Base-by-base conservation (phyloP, 53 echinoderm and acorn worm species). In the Luidia sarsii region DNA sequence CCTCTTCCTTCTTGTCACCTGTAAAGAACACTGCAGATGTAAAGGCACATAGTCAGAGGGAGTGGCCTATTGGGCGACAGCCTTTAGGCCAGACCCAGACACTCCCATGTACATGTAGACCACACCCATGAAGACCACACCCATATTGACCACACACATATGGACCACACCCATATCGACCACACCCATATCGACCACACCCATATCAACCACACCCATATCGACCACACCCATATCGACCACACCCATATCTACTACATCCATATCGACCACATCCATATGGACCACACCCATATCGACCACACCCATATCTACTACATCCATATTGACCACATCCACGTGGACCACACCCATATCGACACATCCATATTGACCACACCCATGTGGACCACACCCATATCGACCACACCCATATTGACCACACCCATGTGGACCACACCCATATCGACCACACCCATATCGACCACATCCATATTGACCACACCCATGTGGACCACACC, bases 1-100 rank as follows among this genome's bases (percentile, higher is more conserved):
- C 2, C 21, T 86, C 86, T 10, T 88, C 88, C 32, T 73, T 73
- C 46, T 72, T 82, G 24, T 57, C 57, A 70, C 74, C 89, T 83
- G 83, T 29, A 19, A 70, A 83, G 71, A 83, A 83, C 38, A 83
- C 83, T 83, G 50, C 21, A 60, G 54, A 60, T 39, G 51, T 56
- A 37, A 82, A 67, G 16, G 20, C 25, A n/a, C n/a, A n/a, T n/a
- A 29, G n/a, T 23, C 22, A 48, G 50, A 46, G 45, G 32, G 3
- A 41, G 28, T 50, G 50, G 11, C n/a, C 39, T 21, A n/a, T n/a
- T n/a, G n/a, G 18, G 22, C n/a, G n/a, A n/a, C n/a, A n/a, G n/a
- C n/a, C n/a, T n/a, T n/a, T n/a, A n/a, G n/a, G n/a, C n/a, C n/a
- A n/a, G 15, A 67, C 41, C 67, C 21, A 37, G 35, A 1, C 67